Conservation (phyloP, 2,797 vertebrate species). For the Setipinna tenuifilis region DNA sequence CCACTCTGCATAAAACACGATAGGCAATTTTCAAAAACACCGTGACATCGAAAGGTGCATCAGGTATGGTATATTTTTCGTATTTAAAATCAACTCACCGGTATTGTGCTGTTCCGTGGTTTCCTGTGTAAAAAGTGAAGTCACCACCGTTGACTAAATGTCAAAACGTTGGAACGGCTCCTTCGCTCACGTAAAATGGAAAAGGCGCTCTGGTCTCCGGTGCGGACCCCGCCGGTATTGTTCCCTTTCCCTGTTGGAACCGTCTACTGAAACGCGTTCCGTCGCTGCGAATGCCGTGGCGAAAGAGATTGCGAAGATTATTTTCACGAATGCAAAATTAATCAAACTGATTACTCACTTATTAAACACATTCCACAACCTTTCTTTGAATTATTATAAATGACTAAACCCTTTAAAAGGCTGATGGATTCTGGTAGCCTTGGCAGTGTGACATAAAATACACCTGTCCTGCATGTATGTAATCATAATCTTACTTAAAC, state of each 20-base stretch:
- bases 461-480: background rate
- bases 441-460: background rate
- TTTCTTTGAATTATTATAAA: background rate
- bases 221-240: slow-evolving; percentile 8
- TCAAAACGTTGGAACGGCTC: background rate
- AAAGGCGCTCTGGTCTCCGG: slow-evolving; percentile 12
- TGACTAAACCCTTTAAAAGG: background rate
- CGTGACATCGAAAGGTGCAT: slow-evolving; percentile 6
- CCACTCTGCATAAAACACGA: slow-evolving; percentile 1
- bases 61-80: background rate
- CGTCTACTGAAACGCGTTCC: slow-evolving; percentile 7
- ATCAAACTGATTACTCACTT: background rate
- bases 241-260: slow-evolving; percentile 6
- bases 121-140: background rate
- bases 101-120: background rate
- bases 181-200: background rate
- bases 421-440: background rate
- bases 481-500: too few relatives aligned
- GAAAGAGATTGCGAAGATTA: background rate
- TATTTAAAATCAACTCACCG: background rate
- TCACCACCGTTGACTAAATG: background rate
- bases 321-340: background rate
- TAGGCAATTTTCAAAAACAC: background rate
- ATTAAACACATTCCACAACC: background rate
- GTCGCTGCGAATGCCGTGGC: background rate